Evolutionary conservation across 2,113 vertebrate species (phyloP), one percentile per base, ranked within the genome.

Genomic region (Pelusios castaneus): DNA sequence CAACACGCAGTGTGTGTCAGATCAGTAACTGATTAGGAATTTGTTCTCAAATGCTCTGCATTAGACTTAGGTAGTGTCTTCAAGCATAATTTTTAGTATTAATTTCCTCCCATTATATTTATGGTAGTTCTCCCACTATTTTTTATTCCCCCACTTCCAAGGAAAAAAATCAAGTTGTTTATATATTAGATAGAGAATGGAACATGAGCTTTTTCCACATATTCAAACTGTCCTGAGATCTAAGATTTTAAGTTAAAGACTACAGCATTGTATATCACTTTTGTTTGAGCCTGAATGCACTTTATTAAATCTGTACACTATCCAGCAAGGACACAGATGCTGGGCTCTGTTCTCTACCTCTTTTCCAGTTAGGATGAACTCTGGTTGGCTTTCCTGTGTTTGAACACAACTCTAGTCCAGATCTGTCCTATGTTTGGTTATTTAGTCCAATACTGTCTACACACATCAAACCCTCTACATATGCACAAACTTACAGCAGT

Each of bases 381-480:
- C 38, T 24, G 70, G 70, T 38, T 70, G 63, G n/a, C 41, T 41
- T n/a, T 73, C 70, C 70, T 41, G 22, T 41, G 70, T 73, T n/a
- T 41, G 70, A 41, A 73, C n/a, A 73, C 19, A 73, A 73, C 70
- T 12, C 38, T 34, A 63, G 31, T 63, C 60, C 60, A 63, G 6
- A 5, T 34, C 31, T 34, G 31, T 63, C 60, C 31, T 63, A 63
- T 63, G 13, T 34, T 63, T 34, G 31, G 56, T 27, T 38, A 70
- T 38, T 70, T 70, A 51, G 63, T 85, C 2, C 25, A 89, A 31
- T 70, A 45, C 86, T 76, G 88, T 22, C 55, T 79, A 88, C 19
- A 91, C 60, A 89, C 43, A 91, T 79, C 91, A 83, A 87, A 83
- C 43, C 19, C 63, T 77, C 78, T 45, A 60, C 56, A 8, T 10